Evolutionary conservation across 92 coral and sea anemone genomes (phyloP).

Genomic region (Blastomussa wellsi): DNA sequence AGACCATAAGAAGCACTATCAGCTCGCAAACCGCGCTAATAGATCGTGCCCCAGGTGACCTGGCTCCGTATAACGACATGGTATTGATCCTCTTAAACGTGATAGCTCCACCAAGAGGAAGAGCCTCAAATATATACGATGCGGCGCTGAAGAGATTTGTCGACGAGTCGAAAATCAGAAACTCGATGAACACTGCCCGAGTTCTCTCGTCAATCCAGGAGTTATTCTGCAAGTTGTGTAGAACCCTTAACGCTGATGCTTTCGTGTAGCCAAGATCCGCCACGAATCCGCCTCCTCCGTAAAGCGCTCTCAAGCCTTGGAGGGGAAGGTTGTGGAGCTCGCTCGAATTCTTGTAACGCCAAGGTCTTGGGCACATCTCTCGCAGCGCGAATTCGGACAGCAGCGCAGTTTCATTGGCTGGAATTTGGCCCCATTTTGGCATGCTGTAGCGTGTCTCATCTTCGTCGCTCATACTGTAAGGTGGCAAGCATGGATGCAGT

Average conservation of each 20-base stretch:
- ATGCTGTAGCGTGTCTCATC: constrained; percentile 64
- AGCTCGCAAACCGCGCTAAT: constrained; percentile 84
- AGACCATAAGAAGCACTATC: constrained; percentile 66
- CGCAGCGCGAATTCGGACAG: constrained; percentile 67
- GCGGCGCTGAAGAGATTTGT: constrained; percentile 89
- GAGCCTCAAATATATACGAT: constrained; percentile 75
- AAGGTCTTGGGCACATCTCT: constrained; percentile 83
- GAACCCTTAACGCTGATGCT: constrained; percentile 72
- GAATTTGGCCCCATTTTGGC: constrained; percentile 72
- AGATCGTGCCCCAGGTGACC: constrained; percentile 69
- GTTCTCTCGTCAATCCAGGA: constrained; percentile 90
- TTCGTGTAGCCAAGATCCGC: constrained; percentile 93
- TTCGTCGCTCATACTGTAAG: constrained; percentile 63
- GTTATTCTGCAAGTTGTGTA: constrained; percentile 65
- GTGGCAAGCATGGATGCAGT: constrained; percentile 59
- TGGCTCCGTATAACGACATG: constrained; percentile 83
- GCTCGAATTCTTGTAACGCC: constrained; percentile 69
- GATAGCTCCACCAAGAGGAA: constrained; percentile 77
- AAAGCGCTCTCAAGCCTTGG: constrained; percentile 38
- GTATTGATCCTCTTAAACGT: constrained; percentile 74
- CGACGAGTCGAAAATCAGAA: constrained; percentile 83
- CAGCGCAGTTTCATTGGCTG: constrained; percentile 61
- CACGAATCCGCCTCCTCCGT: constrained; percentile 89
- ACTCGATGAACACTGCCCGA: constrained; percentile 89
- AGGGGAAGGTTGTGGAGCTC: constrained; percentile 65